Base-by-base conservation (phyloP, 2,113 vertebrate genomes). In the Aplodontia rufa region DNA sequence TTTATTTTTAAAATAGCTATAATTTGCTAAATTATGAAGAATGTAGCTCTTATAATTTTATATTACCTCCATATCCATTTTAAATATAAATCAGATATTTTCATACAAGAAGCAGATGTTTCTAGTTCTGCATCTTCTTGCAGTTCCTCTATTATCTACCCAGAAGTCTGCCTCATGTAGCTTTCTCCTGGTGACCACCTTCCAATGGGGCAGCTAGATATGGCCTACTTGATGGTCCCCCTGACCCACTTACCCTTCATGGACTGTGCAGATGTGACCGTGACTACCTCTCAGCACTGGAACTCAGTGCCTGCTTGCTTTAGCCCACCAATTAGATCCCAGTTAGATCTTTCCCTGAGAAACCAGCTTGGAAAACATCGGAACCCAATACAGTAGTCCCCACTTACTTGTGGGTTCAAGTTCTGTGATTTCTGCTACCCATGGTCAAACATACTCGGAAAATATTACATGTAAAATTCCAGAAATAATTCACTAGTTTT, bases 1-100 rank as follows among this genome's bases (percentile, higher is more conserved):
- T 95, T 85, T 47, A 51, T 95, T 79, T 87, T 71, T 26, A 37
- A 91, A 72, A 71, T 28, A 92, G 32, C 35, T 64, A 45, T 49
- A 78, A 74, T 74, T 64, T 72, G 24, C 76, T 75, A 78, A 90
- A 60, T 53, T 69, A 47, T 40, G 30, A 12, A 60, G 12, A 68
- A 8, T 45, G 0, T 68, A 32, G n/a, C n/a, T 92, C 66, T 79
- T 47, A 69, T 13, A 47, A 37, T 69, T 53, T 79, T 22, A 14
- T 78, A 35, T 69, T 69, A 37, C 40, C 24, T 93, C 82, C 19
- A 3, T 13, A 12, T 69, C 51, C 32, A 60, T 30, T 58, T 69
- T 69, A 17, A 47, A 37, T 87, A 19, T 24, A 47, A 30, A 6
- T n/a, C 30, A 45, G 42, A 32, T 4, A 32, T 76, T 64, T 19